A percentile compares a stretch with the other conserved stretches of the same genome.
Evolutionary conservation across 2,113 vertebrate species (phyloP).

Genomic region (Apeltes quadracus): DNA sequence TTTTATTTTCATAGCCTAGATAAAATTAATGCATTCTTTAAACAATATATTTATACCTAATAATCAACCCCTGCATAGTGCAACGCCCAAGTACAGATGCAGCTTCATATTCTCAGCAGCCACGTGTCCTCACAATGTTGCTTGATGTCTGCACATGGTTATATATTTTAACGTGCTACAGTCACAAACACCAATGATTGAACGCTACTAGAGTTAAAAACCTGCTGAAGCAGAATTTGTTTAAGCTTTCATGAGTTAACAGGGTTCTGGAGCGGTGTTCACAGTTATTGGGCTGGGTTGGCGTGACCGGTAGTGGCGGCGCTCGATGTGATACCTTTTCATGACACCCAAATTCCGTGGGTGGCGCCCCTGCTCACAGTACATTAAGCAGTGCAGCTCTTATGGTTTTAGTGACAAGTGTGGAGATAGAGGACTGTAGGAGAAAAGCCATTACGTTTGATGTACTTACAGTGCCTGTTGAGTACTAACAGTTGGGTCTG

Average conservation of each 20-base stretch:
- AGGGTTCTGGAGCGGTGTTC: neutral
- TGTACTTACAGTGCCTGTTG: neutral
- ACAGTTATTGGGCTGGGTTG: neutral
- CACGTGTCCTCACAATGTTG: neutral
- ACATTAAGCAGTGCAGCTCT: constrained; percentile 1
- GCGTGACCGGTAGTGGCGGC: neutral
- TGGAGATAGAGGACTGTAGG: neutral
- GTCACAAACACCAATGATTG: too few relatives aligned
- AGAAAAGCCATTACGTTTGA: neutral
- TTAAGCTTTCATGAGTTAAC: neutral
- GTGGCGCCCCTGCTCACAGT: neutral
- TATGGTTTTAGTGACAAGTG: neutral
- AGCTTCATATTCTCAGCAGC: neutral
- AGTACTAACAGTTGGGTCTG: neutral
- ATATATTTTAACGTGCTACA: too few relatives aligned
- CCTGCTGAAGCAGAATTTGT: neutral
- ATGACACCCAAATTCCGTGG: neutral
- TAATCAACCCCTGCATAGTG: too few relatives aligned
- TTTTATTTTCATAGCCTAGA: neutral
- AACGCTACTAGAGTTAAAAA: neutral
- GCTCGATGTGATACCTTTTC: neutral
- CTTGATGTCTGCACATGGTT: too few relatives aligned
- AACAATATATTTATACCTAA: too few relatives aligned
- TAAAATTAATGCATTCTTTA: neutral
- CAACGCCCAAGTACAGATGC: neutral